A percentile compares a stretch with the other conserved stretches of the same genome.
phyloP scores from a whole-genome alignment of 2,113 vertebrate genomes.

The Myiagra hebetior region DNA sequence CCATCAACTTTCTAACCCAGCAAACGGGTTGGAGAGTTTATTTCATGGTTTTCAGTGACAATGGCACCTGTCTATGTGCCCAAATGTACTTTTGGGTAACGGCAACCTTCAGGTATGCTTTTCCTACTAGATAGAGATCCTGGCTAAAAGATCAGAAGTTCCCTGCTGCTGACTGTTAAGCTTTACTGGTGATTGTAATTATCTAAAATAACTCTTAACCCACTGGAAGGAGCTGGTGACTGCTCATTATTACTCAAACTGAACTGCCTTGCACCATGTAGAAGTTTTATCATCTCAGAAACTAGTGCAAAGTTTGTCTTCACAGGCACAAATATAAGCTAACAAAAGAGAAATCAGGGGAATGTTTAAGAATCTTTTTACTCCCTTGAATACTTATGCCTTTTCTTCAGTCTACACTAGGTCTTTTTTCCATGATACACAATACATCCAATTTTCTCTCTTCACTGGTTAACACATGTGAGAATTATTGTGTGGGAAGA shows the following conservation, averaged over 20 bases:
- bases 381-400: background rate
- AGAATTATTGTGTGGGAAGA: background rate
- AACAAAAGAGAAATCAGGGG: background rate
- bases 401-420: background rate
- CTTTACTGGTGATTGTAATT: background rate
- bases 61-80: background rate
- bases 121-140: background rate
- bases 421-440: background rate
- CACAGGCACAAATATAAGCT: background rate
- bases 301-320: background rate
- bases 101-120: background rate
- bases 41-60: background rate
- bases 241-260: background rate
- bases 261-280: background rate
- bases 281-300: background rate
- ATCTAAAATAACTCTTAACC: background rate
- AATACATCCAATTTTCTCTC: constrained; percentile 41
- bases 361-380: background rate
- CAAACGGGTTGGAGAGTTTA: background rate
- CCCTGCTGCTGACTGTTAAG: background rate
- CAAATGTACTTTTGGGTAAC: background rate
- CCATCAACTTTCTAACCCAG: background rate
- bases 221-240: background rate
- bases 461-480: background rate
- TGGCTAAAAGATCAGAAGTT: background rate